phyloP scores from a whole-genome alignment of 2,113 vertebrate species.

The Hydrolagus affinis region DNA sequence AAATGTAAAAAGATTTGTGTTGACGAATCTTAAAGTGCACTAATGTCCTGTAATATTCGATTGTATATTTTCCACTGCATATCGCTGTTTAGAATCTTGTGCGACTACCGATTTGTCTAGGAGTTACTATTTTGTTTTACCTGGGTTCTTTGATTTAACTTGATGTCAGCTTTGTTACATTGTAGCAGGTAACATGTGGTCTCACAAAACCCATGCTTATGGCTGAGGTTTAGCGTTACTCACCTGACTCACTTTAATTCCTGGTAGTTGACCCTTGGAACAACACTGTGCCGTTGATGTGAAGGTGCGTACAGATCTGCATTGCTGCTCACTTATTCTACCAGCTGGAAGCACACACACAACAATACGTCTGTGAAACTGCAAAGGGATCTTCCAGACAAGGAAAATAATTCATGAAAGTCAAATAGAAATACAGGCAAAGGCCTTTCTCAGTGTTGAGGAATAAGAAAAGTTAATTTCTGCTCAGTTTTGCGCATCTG shows the following conservation, averaged over 20 bases:
- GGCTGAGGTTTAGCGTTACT: not conserved
- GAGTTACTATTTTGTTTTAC: conserved; percentile 4
- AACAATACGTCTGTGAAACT: not conserved
- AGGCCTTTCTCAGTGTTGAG: not conserved
- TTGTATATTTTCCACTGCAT: not conserved
- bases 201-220: not conserved
- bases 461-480: not conserved
- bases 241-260: not conserved
- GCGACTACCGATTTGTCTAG: too few species aligned
- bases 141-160: not conserved
- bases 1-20: too few species aligned
- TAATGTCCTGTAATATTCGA: not conserved
- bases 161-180: not conserved
- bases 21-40: not conserved
- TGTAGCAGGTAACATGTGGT: not conserved
- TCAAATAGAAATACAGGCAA: not conserved
- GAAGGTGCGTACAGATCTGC: not conserved
- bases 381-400: not conserved
- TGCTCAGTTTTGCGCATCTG: not conserved
- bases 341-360: not conserved
- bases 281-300: not conserved
- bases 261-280: not conserved
- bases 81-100: not conserved
- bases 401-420: not conserved
- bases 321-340: not conserved